Base-by-base conservation (phyloP, 2,113 vertebrate species). In the Ceyx margarethae region DNA sequence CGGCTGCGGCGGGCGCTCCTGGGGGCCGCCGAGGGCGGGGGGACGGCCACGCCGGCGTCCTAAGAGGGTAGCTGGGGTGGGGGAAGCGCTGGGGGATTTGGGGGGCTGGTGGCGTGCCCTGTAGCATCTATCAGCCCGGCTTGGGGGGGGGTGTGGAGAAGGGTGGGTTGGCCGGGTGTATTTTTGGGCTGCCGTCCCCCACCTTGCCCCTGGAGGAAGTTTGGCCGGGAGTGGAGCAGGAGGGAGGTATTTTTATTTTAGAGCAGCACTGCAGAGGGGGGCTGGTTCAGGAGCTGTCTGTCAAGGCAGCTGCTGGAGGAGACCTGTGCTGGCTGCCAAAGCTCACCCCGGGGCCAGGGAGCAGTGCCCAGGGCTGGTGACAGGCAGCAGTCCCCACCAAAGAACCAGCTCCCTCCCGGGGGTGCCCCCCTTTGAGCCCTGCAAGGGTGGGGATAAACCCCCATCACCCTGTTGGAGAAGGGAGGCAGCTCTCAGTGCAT, bases 191-290 rank as follows among this genome's bases (percentile, higher is more conserved):
- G 65, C 35, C 15, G 57, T 42, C 40, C 72, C 29, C 85, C 74
- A 56, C 75, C 64, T 88, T 81, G 82, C 85, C 94, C 80, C 91
- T 23, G 79, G 85, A 87, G 93, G 83, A 95, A 96, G 94, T 96
- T 94, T 90, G 94, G 94, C 87, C 8, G 75, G 81, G 91, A 95
- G 94, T 85, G 56, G 89, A 93, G 91, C 87, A n/a, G 83, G 90
- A 16, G 42, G 91, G 91, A 84, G 95, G 87, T 33, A 95, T 96
- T 96, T 97, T 97, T 96, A 96, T 97, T 96, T 96, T 87, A 80
- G 94, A 96, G 89, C 87, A 90, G 95, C 78, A 33, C 81, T 93
- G 95, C 95, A 90, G 93, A 95, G 95, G 89, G 91, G 95, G 96
- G 96, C 28, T 92, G 96, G 94, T 90, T 94, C 92, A 62, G 94